Base-by-base conservation (phyloP, 2,113 vertebrate species). In the Calonectris borealis region DNA sequence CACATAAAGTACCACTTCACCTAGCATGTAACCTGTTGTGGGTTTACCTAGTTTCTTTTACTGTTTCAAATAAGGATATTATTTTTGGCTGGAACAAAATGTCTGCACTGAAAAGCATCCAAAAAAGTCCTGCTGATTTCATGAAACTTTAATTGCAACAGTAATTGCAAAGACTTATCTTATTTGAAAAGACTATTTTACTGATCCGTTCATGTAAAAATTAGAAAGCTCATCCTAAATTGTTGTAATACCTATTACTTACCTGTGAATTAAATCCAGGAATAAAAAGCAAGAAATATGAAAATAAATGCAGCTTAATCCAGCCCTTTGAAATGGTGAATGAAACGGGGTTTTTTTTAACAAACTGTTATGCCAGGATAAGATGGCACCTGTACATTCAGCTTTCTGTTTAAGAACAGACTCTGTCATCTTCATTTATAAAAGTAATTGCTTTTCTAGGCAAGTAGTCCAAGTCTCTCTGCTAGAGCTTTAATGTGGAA, bases 91-190 rank as follows among this genome's bases (percentile, higher is more conserved):
- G 54, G 48, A 89, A 92, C 71, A 96, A 76, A 95, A 92, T 64
- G 61, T 90, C 72, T 76, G 58, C 77, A 77, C 12, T 80, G 78
- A 94, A 70, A 42, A 95, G 65, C 27, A 84, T 46, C 44, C 58
- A 38, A 86, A 91, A 66, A 58, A 85, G n/a, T 91, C 65, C 77
- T 94, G 49, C 81, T 96, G 77, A 77, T 90, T 95, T 96, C 48
- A 95, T 86, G 86, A 96, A 97, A 94, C 40, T 93, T 85, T 95
- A 95, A 97, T 71, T 91, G 83, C 48, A 97, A 71, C 76, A 69
- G 46, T 90, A 96, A 96, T 94, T 97, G 86, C 86, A 93, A 66
- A 81, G 58, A 52, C 76, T 84, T 82, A 85, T 76, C 60, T 92
- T 92, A 58, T 61, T 95, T 91, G 86, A 77, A 89, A 66, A 91